phyloP scores from a whole-genome alignment of 2,888 invertebrate species.

The Salticus scenicus region DNA sequence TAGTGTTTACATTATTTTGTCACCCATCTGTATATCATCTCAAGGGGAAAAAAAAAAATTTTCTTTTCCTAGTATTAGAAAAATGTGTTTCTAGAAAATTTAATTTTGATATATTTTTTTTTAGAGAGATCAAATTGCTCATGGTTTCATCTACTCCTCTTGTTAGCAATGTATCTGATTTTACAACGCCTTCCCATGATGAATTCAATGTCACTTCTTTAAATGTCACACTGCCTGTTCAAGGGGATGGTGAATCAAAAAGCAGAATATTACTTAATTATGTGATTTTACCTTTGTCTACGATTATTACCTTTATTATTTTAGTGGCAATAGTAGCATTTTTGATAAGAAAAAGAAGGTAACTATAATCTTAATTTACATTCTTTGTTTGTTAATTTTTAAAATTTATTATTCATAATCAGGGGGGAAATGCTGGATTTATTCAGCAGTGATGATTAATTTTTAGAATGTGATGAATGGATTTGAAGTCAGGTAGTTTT shows the following conservation, averaged over 20 bases:
- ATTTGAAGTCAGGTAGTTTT: too few species aligned
- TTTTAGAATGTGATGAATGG: too few species aligned
- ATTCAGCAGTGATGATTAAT: too few species aligned
- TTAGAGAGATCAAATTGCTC: constrained; percentile 18
- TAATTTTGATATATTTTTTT: too few species aligned
- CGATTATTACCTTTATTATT: constrained; percentile 35
- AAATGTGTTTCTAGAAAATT: too few species aligned
- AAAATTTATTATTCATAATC: not conserved
- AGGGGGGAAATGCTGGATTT: too few species aligned
- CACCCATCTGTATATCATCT: too few species aligned
- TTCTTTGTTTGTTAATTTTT: not conserved
- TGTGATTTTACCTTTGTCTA: constrained; percentile 53
- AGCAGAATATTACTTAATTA: constrained; percentile 44
- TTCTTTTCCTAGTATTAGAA: too few species aligned
- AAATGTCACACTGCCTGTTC: constrained; percentile 34
- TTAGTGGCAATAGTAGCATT: constrained; percentile 48
- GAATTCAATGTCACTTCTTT: constrained; percentile 44
- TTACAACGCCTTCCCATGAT: constrained; percentile 35
- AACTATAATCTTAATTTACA: not conserved
- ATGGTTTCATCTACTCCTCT: constrained; percentile 51
- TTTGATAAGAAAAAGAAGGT: constrained; percentile 62
- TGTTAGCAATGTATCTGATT: constrained; percentile 32
- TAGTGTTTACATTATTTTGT: too few species aligned
- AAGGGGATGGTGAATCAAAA: constrained; percentile 2
- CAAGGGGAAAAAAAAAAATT: too few species aligned